Base-by-base conservation (phyloP, 2,888 invertebrate species). In the Cremastobaeus sp. region DNA sequence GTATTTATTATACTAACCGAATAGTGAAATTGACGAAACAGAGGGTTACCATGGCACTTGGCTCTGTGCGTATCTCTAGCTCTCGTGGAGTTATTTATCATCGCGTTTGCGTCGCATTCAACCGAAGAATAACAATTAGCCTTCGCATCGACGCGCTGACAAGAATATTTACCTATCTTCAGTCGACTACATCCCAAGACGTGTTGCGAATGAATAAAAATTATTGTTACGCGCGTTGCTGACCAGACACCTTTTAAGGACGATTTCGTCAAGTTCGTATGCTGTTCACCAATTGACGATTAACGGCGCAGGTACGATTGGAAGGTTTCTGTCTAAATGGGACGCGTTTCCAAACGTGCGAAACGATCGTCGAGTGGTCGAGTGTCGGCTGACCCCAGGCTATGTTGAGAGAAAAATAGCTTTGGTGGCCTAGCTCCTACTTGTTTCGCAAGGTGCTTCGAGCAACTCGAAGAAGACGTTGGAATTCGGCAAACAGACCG, bases 401-500 rank as follows among this genome's bases (percentile, higher is more conserved):
- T 76, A 77, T n/a, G n/a, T 77, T 77, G 80, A 79, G 81, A 74
- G 62, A 60, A 74, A 71, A 78, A 79, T 76, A 74, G 62, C 78
- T 74, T 75, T 79, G 79, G 77, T 79, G 81, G 79, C 79, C 79
- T 66, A 78, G 77, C 78, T 78, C 74, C 52, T 72, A 21, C 34
- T 34, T 1, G 54, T 65, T 65, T 41, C 47, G 45, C 45, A 52
- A 64, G 52, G 34, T 15, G 45, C 11, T 41, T 43, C 12, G n/a
- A 62, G 15, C 17, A 50, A 30, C 43, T 21, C 34, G 25, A 45
- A 12, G n/a, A 11, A 21, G 21, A 2, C 32, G 11, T 30, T 11
- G 47, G 18, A 30, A 48, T 37, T n/a, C n/a, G n/a, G 35, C 15
- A 17, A 52, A 34, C 17, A 48, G 12, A n/a, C n/a, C n/a, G n/a